Conservation (phyloP, 2,113 vertebrate genomes). For the Halcyon malimbica region DNA sequence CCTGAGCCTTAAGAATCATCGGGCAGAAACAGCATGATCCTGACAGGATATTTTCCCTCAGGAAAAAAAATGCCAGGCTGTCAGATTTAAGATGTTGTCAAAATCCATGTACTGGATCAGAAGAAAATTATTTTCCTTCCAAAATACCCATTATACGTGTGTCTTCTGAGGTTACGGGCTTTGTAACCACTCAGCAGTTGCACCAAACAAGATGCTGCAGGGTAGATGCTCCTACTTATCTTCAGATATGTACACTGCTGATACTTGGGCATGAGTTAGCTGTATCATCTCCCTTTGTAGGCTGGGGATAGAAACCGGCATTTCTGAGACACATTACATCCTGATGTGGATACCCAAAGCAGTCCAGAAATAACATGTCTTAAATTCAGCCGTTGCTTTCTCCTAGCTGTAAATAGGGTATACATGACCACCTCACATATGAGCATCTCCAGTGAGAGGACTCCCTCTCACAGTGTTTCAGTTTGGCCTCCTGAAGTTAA, state of each 20-base stretch:
- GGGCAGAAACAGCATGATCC: background rate
- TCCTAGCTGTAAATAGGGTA: accelerated
- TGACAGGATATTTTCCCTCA: background rate
- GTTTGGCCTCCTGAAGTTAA: background rate
- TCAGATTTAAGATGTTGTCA: background rate
- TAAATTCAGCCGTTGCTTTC: background rate
- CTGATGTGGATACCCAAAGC: background rate
- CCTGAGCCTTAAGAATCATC: background rate
- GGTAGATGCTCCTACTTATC: background rate
- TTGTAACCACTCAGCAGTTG: background rate
- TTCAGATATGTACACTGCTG: background rate
- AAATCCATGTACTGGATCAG: background rate
- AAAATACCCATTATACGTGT: background rate
- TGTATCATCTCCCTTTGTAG: accelerated
- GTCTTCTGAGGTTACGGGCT: background rate
- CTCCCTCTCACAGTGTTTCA: background rate
- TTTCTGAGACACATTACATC: background rate
- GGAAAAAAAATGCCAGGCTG: background rate
- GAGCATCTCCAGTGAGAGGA: background rate
- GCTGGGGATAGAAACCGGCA: background rate
- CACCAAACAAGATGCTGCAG: background rate
- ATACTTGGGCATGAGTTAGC: background rate
- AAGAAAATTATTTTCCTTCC: background rate
- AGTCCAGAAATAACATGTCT: background rate
- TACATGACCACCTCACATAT: accelerated